These are phyloP conservation scores for Tragelaphus buxtoni DNA, from an alignment of 2,113 vertebrate species.

Conservation along the genomic window DNA sequence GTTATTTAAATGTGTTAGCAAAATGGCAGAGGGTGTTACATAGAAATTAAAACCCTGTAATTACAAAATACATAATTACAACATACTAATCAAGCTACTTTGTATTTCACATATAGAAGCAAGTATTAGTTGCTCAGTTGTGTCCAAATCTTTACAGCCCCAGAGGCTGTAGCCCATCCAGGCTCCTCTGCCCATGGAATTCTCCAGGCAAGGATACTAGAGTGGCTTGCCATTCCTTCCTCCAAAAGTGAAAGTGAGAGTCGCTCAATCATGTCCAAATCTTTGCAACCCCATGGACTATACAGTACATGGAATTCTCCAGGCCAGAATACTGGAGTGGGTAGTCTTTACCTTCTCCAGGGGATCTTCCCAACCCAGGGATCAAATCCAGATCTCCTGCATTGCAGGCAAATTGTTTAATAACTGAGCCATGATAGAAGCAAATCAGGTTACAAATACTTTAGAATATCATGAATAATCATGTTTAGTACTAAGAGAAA, in stretches of 20 bases:
- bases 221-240: not conserved
- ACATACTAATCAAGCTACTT: not conserved
- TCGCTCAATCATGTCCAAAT: fast-evolving
- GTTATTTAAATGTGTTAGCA: not conserved
- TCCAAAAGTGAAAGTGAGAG: not conserved
- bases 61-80: not conserved
- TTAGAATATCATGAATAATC: not conserved
- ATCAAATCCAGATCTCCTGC: not conserved
- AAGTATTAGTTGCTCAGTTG: not conserved
- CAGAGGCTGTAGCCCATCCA: not conserved
- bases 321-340: not conserved
- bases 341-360: not conserved
- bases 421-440: not conserved
- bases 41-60: not conserved
- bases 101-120: not conserved
- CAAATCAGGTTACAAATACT: not conserved
- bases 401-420: not conserved
- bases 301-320: not conserved
- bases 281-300: not conserved
- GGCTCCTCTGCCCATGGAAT: not conserved
- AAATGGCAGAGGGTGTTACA: not conserved
- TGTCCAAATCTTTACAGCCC: not conserved
- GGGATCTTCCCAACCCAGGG: not conserved
- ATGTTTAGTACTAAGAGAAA: not conserved
- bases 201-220: not conserved